Conservation (phyloP, 2,797 vertebrate species). For the Microhierax caerulescens region DNA sequence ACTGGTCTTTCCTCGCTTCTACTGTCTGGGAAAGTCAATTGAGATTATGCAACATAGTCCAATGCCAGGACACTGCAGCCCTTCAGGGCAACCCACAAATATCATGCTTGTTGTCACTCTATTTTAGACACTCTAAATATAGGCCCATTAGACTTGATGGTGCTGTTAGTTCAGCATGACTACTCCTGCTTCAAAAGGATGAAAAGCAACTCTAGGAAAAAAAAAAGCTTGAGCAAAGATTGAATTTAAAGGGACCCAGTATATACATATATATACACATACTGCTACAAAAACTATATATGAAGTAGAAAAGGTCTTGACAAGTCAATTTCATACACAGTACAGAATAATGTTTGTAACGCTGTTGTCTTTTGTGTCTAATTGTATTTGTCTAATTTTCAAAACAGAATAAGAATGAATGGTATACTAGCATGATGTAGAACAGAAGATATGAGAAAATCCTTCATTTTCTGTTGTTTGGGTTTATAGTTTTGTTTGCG, state of each 20-base stretch:
- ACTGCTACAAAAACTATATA: not conserved
- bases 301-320: not conserved
- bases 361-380: not conserved
- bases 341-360: not conserved
- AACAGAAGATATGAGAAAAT: not conserved
- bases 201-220: not conserved
- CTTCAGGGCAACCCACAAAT: not conserved
- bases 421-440: not conserved
- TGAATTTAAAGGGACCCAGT: not conserved
- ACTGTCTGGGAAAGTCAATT: not conserved
- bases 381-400: not conserved
- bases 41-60: not conserved
- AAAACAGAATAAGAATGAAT: not conserved
- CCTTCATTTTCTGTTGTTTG: not conserved
- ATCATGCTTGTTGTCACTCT: slow-evolving; percentile 3
- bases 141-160: not conserved
- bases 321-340: not conserved
- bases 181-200: not conserved
- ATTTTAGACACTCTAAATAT: slow-evolving; percentile 40
- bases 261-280: not conserved
- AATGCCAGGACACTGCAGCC: not conserved
- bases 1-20: not conserved
- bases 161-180: not conserved
- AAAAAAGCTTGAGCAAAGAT: not conserved
- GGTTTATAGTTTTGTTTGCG: not conserved